Base-by-base conservation (phyloP, 1,140 invertebrate genomes). In the Lordiphosa stackelbergi region DNA sequence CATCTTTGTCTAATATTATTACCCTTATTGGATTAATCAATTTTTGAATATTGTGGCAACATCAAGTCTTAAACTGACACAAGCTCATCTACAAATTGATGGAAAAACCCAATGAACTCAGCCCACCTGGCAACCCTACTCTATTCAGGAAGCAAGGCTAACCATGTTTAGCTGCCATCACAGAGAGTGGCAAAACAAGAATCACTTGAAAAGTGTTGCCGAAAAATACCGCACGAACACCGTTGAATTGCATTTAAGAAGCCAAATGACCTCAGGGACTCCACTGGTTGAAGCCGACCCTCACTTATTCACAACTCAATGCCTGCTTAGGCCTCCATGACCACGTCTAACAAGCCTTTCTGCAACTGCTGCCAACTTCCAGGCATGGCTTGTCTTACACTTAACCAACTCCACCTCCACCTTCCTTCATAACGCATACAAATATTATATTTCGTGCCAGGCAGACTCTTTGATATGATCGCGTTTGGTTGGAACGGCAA, bases 171-270 rank as follows among this genome's bases (percentile, higher is more conserved):
- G 36, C 56, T 24, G 34, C 52, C 43, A 28, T 31, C 28, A 31
- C 7, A 31, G 28, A 31, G 28, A 31, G 28, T 31, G 28, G 28
- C 28, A 31, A 31, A 31, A 53, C 61, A 48, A 55, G 57, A 81
- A 79, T 74, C 70, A 74, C 66, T 74, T 64, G 75, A 52, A 52
- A 79, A 83, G 77, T 81, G 77, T 81, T 83, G 68, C 63, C 68
- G 41, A 68, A 83, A 78, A 81, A 81, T 72, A 63, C 65, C 64
- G 53, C 69, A 66, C 73, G 68, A 81, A 81, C 75, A 81, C 75
- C 69, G 75, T 75, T 64, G 71, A 81, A 81, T 72, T 75, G 65
- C 62, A 71, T 81, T 83, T 66, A 77, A 83, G 83, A 83, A 85
- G 83, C 83, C 61, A 83, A 78, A 74, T 83, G 83, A 85, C 83